phyloP scores from a whole-genome alignment of 2,797 vertebrate species.

The Fratercula arctica region DNA sequence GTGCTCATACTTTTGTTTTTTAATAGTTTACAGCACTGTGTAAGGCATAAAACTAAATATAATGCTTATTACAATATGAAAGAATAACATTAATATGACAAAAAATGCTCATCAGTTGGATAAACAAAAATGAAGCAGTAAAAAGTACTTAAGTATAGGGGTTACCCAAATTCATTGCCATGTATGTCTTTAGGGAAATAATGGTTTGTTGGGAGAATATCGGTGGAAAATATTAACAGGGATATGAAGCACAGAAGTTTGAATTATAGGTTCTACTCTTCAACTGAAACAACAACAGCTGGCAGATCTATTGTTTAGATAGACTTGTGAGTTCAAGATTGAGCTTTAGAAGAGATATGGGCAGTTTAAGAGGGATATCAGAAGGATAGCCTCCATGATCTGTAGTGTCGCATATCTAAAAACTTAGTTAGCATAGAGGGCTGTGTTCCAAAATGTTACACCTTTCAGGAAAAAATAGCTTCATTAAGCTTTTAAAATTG shows the following conservation, averaged over 20 bases:
- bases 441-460: not conserved
- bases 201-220: not conserved
- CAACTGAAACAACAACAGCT: not conserved
- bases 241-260: not conserved
- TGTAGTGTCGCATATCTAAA: not conserved
- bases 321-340: not conserved
- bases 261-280: not conserved
- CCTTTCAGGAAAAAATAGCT: not conserved
- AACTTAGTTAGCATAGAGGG: fast-evolving
- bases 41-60: not conserved
- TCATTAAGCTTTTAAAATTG: not conserved
- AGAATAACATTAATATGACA: not conserved
- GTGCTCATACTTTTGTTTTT: not conserved
- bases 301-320: not conserved
- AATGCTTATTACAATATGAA: not conserved
- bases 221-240: not conserved
- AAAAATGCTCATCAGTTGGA: not conserved
- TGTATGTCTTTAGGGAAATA: not conserved
- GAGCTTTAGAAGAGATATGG: not conserved
- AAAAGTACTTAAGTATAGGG: not conserved
- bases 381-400: not conserved
- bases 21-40: not conserved
- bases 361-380: not conserved
- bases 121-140: not conserved
- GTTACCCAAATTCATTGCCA: not conserved